Base-by-base conservation (phyloP, 2,113 vertebrate genomes). In the Xerus inauris region DNA sequence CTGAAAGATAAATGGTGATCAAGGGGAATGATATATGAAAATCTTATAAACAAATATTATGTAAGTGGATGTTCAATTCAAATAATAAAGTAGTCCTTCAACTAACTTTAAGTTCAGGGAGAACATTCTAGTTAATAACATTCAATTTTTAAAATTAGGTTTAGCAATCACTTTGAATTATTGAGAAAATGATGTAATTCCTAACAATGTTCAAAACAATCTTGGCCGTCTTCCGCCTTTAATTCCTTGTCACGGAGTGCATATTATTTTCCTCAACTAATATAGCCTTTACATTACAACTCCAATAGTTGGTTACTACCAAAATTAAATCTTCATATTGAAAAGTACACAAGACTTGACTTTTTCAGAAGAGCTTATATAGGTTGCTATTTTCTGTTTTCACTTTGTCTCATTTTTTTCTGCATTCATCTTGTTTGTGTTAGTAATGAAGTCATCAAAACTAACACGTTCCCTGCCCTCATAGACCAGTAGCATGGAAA, bases 91-190 rank as follows among this genome's bases (percentile, higher is more conserved):
- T 26, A 40, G 8, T 11, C 67, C 26, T 93, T 59, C 73, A 88
- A 67, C 2, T 67, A 76, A 77, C 64, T n/a, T 75, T 96, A 88
- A 94, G 45, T 75, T 89, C 47, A 86, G 62, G 30, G 42, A 76
- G 42, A 91, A 65, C 1, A 45, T 45, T 79, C 7, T 42, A 89
- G 80, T 73, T 72, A 67, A 79, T 83, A 88, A 59, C 14, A 96
- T 28, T 87, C 8, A 72, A 47, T 94, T 97, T 91, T 88, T 35
- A 89, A 92, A 94, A 89, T 51, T 59, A 40, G 86, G 59, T 87
- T 26, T 76, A 89, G 14, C 2, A 49, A 72, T 93, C 40, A 86
- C 14, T 93, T 91, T 54, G 59, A 93, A 28, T 84, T 96, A 86
- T 30, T 94, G 47, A 59, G n/a, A 95, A 97, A 82, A 13, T 76